Conservation (phyloP, 2,113 vertebrate species). For the Pipa parva region DNA sequence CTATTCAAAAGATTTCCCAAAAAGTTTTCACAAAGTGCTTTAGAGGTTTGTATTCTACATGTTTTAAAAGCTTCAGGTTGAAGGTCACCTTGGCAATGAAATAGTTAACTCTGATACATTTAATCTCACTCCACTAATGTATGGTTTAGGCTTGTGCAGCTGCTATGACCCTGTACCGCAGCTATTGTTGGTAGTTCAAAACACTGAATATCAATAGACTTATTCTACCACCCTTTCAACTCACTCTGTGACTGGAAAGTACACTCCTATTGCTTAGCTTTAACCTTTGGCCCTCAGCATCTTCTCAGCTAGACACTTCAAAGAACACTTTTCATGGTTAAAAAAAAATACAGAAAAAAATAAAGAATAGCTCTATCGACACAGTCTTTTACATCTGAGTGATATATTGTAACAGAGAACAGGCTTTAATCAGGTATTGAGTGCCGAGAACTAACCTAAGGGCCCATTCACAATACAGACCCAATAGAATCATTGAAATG, state of each 20-base stretch:
- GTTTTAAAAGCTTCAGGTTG: background rate
- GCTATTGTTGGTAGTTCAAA: constrained; percentile 70
- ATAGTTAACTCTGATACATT: constrained; percentile 35
- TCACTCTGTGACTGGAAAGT: constrained; percentile 55
- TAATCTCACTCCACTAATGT: constrained; percentile 33
- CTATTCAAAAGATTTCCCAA: no score
- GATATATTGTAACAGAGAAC: constrained; percentile 25
- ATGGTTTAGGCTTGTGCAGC: constrained; percentile 59
- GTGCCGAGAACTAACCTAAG: constrained; percentile 17
- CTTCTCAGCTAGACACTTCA: constrained; percentile 45
- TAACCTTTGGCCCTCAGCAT: constrained; percentile 51
- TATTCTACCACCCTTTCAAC: constrained; percentile 57
- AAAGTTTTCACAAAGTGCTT: background rate
- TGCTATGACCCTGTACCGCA: constrained; percentile 68
- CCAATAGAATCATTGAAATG: background rate
- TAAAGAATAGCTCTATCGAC: constrained; percentile 38
- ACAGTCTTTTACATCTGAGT: constrained; percentile 33
- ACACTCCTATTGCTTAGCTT: constrained; percentile 51
- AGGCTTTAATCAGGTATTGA: constrained; percentile 22
- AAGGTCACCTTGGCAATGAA: constrained; percentile 7
- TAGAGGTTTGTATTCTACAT: background rate
- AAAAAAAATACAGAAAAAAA: constrained; percentile 28
- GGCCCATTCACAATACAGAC: background rate
- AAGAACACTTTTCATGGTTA: constrained; percentile 32
- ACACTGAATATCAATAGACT: constrained; percentile 80